These are phyloP conservation scores for Tortricodes alternella DNA, from an alignment of 2,888 invertebrate genomes.

Conservation along the genomic window DNA sequence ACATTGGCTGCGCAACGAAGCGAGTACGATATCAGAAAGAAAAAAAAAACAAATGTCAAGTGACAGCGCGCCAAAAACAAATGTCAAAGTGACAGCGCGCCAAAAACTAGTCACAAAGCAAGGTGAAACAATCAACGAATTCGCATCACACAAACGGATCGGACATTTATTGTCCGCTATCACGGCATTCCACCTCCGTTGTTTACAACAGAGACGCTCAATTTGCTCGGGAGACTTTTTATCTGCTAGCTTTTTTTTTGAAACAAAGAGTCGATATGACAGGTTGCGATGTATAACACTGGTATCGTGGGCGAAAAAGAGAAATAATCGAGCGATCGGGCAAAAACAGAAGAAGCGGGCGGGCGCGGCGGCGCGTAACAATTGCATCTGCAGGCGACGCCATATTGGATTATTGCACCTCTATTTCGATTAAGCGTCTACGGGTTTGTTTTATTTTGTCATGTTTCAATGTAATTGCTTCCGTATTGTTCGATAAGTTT, in stretches of 20 bases:
- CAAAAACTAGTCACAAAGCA: constrained; percentile 73
- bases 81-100: constrained; percentile 67
- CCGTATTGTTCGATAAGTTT: constrained; percentile 24
- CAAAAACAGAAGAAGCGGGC: constrained; percentile 71
- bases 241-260: constrained; percentile 68
- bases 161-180: constrained; percentile 81
- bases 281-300: constrained; percentile 66
- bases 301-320: constrained; percentile 76
- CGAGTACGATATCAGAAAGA: constrained; percentile 24
- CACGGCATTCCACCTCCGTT: constrained; percentile 79
- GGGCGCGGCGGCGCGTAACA: constrained; percentile 71
- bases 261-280: constrained; percentile 80
- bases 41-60: constrained; percentile 44
- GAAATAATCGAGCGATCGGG: constrained; percentile 75
- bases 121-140: constrained; percentile 76
- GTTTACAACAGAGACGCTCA: constrained; percentile 81
- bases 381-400: constrained; percentile 75
- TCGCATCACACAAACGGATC: constrained; percentile 71
- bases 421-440: constrained; percentile 67
- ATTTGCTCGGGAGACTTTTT: constrained; percentile 79
- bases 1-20: constrained; percentile 39
- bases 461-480: constrained; percentile 38
- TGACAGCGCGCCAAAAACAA: constrained; percentile 69
- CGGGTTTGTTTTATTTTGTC: constrained; percentile 50
- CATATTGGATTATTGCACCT: constrained; percentile 75